Percentiles rank a stretch among this genome's conserved stretches.
These are phyloP conservation scores for Anoura caudifer DNA, from an alignment of 2,113 vertebrate genomes.

Conservation along the genomic window DNA sequence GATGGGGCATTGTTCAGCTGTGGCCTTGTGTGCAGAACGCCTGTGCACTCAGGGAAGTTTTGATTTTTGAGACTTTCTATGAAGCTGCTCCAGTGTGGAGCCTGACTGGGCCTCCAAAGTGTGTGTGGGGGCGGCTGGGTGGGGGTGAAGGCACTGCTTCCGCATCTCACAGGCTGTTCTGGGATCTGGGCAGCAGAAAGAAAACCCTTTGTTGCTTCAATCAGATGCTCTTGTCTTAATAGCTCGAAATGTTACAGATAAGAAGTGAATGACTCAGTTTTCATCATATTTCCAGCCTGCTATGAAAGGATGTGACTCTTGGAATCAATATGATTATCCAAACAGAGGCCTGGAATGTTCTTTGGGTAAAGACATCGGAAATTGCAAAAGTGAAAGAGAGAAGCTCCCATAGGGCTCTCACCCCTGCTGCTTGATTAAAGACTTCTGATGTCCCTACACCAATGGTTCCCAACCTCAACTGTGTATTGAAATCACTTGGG, in stretches of 20 bases:
- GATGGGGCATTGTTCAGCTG: fast-evolving
- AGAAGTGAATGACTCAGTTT: neutral
- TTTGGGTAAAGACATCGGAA: neutral
- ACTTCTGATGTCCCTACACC: fast-evolving
- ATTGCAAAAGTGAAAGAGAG: neutral
- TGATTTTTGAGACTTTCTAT: neutral
- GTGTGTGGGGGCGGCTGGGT: fast-evolving
- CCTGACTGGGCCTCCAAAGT: neutral
- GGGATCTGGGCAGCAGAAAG: neutral
- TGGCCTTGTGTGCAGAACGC: neutral
- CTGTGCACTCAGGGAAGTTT: neutral
- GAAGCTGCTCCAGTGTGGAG: neutral
- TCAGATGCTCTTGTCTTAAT: neutral
- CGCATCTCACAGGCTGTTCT: neutral
- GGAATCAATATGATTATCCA: neutral
- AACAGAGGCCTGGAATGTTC: neutral
- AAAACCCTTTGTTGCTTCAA: neutral
- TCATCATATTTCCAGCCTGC: neutral
- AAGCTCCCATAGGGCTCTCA: fast-evolving
- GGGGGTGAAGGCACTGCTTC: neutral
- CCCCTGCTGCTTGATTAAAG: neutral
- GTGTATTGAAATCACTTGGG: neutral
- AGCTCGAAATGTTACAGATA: neutral
- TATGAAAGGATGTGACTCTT: neutral
- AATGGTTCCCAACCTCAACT: no score